Evolutionary conservation across 2,888 invertebrate genomes (phyloP), one percentile per base, ranked within the genome.

Genomic region (Notocelia uddmanniana): DNA sequence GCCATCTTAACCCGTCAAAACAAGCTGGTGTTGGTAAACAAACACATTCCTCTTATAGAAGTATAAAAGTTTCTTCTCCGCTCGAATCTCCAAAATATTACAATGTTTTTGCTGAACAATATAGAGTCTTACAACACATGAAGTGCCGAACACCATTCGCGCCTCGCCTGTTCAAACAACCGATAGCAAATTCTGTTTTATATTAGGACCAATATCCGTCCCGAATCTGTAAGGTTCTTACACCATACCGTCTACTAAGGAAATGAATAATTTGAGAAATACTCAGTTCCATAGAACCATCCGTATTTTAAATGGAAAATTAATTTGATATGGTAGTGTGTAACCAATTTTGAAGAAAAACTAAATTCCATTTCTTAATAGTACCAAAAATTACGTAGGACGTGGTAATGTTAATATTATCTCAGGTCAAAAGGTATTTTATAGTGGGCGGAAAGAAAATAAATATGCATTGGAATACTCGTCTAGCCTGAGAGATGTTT

Each of bases 1-100:
- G 31, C n/a, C 0, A 1, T 23, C 8, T 52, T n/a, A 59, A 66
- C 64, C 64, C 64, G 37, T 64, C 59, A 26, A 23, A 68, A 68
- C 45, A 66, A 67, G 50, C 21, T 50, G 11, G 52, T 71, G 71
- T 71, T 67, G 59, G 59, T 71, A 71, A 71, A 71, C 71, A 71
- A 71, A 67, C 59, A 71, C 54, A 59, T 67, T 60, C 54, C 50
- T 71, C 52, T 70, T 66, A 60, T 59, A 59, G 45, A 23, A 67
- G 66, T 52, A 71, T 52, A 59, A 60, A 67, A 71, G 66, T 71
- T 71, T 59, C 18, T n/a, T 10, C 13, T 21, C 3, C 37, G 45
- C 18, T 50, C 18, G 54, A 23, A 59, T 34, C 54, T 15, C 31
- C 64, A 52, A 54, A 60, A 34, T 66, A 58, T 58, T 52, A 58